Evolutionary conservation across 2,113 vertebrate species (phyloP), one percentile per base, ranked within the genome.

Genomic region (Strix aluco): DNA sequence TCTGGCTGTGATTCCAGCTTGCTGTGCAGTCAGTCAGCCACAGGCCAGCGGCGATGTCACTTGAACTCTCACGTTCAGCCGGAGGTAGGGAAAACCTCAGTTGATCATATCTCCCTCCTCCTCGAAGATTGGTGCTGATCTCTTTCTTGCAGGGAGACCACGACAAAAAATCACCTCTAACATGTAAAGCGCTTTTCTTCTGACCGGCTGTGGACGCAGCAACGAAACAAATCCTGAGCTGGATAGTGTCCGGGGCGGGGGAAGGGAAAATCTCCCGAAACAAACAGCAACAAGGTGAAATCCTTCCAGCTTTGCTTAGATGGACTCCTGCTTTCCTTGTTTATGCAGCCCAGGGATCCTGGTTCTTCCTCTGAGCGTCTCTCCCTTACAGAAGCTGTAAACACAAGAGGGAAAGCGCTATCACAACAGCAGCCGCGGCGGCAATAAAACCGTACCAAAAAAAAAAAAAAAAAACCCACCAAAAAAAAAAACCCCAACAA

Each of bases 251-350:
- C 70, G 73, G 77, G 17, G 69, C 16, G 27, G 49, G 72, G 84
- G 85, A 40, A 81, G 21, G 57, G 34, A 83, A 92, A 92, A 95
- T 72, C 86, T 62, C 95, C 88, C 40, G 34, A 92, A 93, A 90
- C 75, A 87, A 87, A 29, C 90, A 95, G 94, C 94, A 96, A 95
- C 95, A 96, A 96, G 94, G 96, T 94, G 94, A 91, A 95, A 95
- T 83, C 90, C 95, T 94, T 20, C 44, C 69, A 59, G 94, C 80
- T 73, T 42, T 19, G 93, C 61, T 42, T 9, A 46, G 91, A 67
- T 52, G 82, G 91, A 62, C 84, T 93, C 81, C 84, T 32, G 91
- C 83, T 82, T 36, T 59, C 92, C 54, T 79, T 42, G 79, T 77
- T 91, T 83, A 77, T 91, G 95, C 94, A 93, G 81, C 82, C 77